phyloP scores from a whole-genome alignment of 2,888 invertebrate genomes.

The Andricus quercusramuli region DNA sequence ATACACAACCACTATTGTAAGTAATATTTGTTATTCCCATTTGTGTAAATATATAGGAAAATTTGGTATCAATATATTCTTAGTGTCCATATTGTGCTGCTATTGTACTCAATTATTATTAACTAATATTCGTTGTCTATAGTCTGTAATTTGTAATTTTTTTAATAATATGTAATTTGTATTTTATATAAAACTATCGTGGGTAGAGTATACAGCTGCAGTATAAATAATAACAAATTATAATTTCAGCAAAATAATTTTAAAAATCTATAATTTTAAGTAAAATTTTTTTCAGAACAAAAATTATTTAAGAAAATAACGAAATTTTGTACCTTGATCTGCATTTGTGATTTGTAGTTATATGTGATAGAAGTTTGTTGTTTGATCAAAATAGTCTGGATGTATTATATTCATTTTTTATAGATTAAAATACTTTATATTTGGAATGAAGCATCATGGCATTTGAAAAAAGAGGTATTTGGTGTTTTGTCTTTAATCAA shows the following conservation, averaged over 20 bases:
- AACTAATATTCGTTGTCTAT: background rate
- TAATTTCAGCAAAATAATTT: background rate
- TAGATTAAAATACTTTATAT: constrained; percentile 32
- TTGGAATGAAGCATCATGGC: constrained; percentile 72
- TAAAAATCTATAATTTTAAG: too few relatives aligned
- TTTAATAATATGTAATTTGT: background rate
- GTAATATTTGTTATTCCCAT: background rate
- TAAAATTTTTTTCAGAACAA: too few relatives aligned
- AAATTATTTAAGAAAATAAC: background rate
- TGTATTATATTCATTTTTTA: background rate
- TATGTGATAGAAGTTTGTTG: constrained; percentile 48
- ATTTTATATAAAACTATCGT: background rate
- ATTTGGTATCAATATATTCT: background rate
- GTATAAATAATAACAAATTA: background rate
- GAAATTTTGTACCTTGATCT: background rate
- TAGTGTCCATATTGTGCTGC: background rate
- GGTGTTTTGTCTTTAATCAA: background rate
- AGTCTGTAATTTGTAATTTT: background rate
- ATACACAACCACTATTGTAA: background rate
- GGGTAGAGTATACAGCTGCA: background rate
- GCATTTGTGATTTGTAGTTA: constrained; percentile 40
- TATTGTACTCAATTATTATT: background rate
- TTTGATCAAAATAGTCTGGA: constrained; percentile 8
- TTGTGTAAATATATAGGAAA: background rate
- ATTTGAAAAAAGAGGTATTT: constrained; percentile 56